These are phyloP conservation scores for Glossophaga mutica DNA, from an alignment of 2,797 vertebrate genomes.

Conservation along the genomic window DNA sequence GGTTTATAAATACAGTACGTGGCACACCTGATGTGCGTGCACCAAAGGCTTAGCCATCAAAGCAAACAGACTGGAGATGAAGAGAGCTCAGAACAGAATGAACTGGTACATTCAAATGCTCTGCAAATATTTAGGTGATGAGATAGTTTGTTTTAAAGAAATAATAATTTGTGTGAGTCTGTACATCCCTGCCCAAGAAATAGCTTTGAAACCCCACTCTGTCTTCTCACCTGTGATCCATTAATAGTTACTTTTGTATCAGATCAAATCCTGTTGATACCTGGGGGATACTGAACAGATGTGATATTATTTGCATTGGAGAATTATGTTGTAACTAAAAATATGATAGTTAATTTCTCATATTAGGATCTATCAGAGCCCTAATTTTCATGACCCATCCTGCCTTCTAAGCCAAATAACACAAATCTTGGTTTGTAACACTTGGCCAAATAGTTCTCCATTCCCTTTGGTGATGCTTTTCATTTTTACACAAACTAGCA, in stretches of 20 bases:
- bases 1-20: neutral
- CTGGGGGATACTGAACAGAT: neutral
- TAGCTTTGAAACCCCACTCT: neutral
- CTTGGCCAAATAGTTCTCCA: neutral
- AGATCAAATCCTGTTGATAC: neutral
- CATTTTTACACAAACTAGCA: neutral
- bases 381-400: neutral
- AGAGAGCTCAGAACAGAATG: neutral
- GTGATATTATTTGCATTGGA: neutral
- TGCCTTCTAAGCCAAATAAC: neutral
- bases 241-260: conserved; percentile 16
- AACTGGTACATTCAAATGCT: neutral
- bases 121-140: neutral
- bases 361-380: neutral
- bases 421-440: neutral
- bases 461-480: conserved; percentile 8
- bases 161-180: neutral
- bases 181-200: neutral
- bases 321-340: conserved; percentile 7
- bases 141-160: neutral
- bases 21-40: neutral
- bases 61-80: neutral
- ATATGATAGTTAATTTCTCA: neutral
- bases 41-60: neutral
- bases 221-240: neutral